Conservation (phyloP, 1,140 invertebrate species). For the Ericerus pela region DNA sequence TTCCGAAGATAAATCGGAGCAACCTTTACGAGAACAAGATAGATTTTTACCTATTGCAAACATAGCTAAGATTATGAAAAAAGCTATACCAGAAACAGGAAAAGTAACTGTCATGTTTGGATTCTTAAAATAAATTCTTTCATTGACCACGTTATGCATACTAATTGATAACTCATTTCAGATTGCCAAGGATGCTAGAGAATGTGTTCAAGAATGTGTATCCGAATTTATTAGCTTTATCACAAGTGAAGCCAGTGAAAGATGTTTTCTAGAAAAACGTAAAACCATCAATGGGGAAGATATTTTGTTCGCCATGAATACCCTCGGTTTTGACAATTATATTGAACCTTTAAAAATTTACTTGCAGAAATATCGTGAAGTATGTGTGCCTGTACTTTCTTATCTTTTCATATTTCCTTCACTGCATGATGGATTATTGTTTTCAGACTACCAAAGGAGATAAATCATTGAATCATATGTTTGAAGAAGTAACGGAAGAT, state of each 20-base stretch:
- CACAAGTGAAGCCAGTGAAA: constrained; percentile 92
- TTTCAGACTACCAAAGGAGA: constrained; percentile 27
- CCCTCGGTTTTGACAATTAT: constrained; percentile 95
- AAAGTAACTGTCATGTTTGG: constrained; percentile 73
- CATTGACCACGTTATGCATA: neutral
- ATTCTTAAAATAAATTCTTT: neutral
- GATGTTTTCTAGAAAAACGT: constrained; percentile 92
- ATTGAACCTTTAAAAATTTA: constrained; percentile 93
- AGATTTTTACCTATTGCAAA: constrained; percentile 95
- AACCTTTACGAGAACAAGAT: constrained; percentile 71
- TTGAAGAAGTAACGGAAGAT: constrained; percentile 25
- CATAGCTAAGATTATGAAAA: constrained; percentile 98
- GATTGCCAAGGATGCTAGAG: constrained; percentile 97
- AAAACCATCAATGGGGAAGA: constrained; percentile 99
- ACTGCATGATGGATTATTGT: constrained; percentile 1
- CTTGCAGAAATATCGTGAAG: constrained; percentile 92
- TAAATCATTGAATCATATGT: constrained; percentile 23
- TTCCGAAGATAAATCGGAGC: constrained; percentile 28
- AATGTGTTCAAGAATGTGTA: constrained; percentile 99
- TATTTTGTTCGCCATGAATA: constrained; percentile 91
- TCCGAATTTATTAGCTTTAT: constrained; percentile 99
- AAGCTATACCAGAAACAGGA: constrained; percentile 85
- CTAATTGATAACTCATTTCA: constrained; percentile 26
- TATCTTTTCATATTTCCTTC: neutral
- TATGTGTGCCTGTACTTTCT: constrained; percentile 24